Conservation (phyloP, 2,113 vertebrate genomes). For the Leucosticte australis region DNA sequence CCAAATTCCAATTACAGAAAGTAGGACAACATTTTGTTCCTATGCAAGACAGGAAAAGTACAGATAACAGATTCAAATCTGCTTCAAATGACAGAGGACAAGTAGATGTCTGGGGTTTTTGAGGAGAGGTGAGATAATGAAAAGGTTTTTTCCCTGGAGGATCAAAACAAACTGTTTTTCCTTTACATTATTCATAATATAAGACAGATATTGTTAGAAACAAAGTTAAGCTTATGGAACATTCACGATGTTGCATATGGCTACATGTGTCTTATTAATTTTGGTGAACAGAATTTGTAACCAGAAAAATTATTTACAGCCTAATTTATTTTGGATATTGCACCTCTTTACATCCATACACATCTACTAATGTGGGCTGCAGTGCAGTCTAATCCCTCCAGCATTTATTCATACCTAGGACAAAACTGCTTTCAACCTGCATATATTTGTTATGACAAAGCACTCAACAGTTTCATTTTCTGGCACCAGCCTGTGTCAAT, state of each 20-base stretch:
- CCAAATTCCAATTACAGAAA: constrained; percentile 30
- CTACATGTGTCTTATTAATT: background rate
- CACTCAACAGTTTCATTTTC: background rate
- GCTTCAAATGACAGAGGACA: constrained; percentile 28
- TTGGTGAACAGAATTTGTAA: background rate
- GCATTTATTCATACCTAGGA: background rate
- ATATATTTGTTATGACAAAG: background rate
- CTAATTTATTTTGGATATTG: background rate
- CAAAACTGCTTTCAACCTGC: background rate
- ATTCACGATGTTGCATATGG: background rate
- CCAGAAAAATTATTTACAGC: background rate
- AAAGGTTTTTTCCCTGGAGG: constrained; percentile 42
- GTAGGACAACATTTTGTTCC: constrained; percentile 51
- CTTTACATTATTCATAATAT: background rate
- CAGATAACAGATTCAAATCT: constrained; percentile 25
- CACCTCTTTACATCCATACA: background rate
- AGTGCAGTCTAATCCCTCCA: background rate
- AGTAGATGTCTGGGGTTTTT: constrained; percentile 29
- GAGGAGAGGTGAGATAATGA: background rate
- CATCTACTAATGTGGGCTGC: background rate
- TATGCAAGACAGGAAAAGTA: constrained; percentile 46
- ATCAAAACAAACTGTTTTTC: constrained; percentile 15
- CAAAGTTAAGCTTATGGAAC: background rate
- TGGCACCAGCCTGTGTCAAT: background rate
- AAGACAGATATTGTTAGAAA: background rate